Evolutionary conservation across 2,888 invertebrate species (phyloP).

Genomic region (Cetonia aurata): DNA sequence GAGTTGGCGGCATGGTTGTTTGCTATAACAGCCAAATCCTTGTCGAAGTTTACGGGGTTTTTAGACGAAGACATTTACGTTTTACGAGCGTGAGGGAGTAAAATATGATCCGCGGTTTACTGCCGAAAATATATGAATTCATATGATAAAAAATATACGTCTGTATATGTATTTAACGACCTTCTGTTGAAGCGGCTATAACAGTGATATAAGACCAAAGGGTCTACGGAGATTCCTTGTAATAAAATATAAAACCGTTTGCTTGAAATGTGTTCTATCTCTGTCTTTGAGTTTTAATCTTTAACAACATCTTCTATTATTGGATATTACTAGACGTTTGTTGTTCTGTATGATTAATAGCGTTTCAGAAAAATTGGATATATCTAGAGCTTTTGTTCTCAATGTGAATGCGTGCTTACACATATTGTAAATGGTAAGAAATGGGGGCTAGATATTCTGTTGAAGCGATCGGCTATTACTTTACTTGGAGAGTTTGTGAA

Average conservation of each 20-base stretch:
- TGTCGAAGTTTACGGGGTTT: constrained; percentile 31
- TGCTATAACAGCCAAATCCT: constrained; percentile 26
- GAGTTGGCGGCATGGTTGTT: constrained; percentile 15
- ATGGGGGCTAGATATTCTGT: too few species aligned
- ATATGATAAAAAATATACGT: constrained; percentile 37
- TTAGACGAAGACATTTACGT: constrained; percentile 38
- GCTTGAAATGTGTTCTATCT: constrained; percentile 7
- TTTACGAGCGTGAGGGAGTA: constrained; percentile 36
- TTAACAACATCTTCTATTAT: neutral
- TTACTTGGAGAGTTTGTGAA: too few species aligned
- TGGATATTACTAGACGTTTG: neutral
- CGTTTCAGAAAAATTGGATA: too few species aligned
- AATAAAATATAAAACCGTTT: constrained; percentile 29
- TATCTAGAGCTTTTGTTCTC: too few species aligned
- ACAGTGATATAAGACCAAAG: constrained; percentile 28
- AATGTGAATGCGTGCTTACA: too few species aligned
- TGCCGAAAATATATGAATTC: constrained; percentile 39
- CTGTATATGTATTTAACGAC: constrained; percentile 30
- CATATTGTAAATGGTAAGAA: too few species aligned
- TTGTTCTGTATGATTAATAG: neutral
- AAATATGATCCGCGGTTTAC: constrained; percentile 38
- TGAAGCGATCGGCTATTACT: neutral
- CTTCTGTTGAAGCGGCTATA: constrained; percentile 26
- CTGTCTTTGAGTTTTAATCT: neutral
- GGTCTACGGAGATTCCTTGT: constrained; percentile 6